Conservation (phyloP, 2,113 vertebrate genomes). For the Chamaetylas fuelleborni region DNA sequence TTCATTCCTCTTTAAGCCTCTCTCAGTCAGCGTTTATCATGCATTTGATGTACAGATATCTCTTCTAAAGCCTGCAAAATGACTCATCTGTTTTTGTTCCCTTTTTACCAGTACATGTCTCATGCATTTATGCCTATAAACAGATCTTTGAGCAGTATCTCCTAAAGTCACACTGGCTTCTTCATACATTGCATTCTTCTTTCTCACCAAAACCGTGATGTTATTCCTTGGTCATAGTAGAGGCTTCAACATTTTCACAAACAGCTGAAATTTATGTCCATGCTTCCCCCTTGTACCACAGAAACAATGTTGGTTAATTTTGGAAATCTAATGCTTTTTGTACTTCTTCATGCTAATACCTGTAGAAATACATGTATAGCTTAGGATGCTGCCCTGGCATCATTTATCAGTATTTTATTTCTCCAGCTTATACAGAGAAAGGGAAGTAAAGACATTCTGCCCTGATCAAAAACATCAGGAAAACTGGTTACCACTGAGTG, state of each 20-base stretch:
- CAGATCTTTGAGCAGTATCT: not conserved
- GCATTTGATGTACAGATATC: not conserved
- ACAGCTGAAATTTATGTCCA: not conserved
- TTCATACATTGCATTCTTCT: not conserved
- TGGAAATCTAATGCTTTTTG: not conserved
- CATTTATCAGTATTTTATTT: not conserved
- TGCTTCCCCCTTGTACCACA: not conserved
- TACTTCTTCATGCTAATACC: not conserved
- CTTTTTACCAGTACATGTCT: conserved; percentile 14
- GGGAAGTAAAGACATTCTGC: not conserved
- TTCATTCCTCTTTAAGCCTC: not conserved
- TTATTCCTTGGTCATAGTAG: not conserved
- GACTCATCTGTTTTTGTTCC: conserved; percentile 42
- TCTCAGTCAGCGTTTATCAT: conserved; percentile 10
- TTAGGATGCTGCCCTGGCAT: not conserved
- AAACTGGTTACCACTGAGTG: not conserved
- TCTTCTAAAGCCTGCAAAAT: conserved; percentile 30
- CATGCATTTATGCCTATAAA: conserved; percentile 2
- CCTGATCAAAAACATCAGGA: not conserved
- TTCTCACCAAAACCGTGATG: not conserved
- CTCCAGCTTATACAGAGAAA: not conserved
- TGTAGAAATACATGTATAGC: not conserved
- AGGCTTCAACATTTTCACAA: not conserved
- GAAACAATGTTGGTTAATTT: not conserved
- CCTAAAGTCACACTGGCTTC: not conserved